phyloP scores from a whole-genome alignment of 2,888 invertebrate species.

The Argyresthia goedartella region DNA sequence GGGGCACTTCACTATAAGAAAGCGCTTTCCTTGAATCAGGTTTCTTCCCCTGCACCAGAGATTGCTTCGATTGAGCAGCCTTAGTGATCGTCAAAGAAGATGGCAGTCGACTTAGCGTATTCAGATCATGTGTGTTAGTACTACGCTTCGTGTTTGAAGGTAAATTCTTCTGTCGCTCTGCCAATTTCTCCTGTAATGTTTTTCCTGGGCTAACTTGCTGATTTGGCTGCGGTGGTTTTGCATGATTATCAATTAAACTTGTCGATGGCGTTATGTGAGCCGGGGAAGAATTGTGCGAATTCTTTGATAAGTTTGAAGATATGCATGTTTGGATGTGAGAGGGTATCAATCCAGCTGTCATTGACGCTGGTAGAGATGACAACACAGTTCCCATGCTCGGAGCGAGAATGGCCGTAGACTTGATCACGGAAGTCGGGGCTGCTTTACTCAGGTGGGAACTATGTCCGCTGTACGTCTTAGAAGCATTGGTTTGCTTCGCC shows the following conservation, averaged over 20 bases:
- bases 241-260: slow-evolving; percentile 32
- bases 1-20: slow-evolving; percentile 31
- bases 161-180: slow-evolving; percentile 72
- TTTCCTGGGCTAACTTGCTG: slow-evolving; percentile 70
- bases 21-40: slow-evolving; percentile 42
- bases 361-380: slow-evolving; percentile 42
- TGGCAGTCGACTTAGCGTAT: slow-evolving; percentile 55
- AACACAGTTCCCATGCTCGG: slow-evolving; percentile 55
- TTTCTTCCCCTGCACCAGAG: slow-evolving; percentile 26
- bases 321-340: neutral
- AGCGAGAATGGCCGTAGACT: slow-evolving; percentile 29
- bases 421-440: neutral
- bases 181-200: slow-evolving; percentile 77
- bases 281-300: slow-evolving; percentile 6
- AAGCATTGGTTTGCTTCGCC: neutral
- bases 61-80: slow-evolving; percentile 26
- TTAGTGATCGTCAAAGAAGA: slow-evolving; percentile 67
- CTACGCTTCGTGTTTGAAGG: slow-evolving; percentile 28
- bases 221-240: slow-evolving; percentile 48
- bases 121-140: slow-evolving; percentile 28
- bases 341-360: slow-evolving; percentile 33
- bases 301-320: neutral
- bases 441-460: neutral
- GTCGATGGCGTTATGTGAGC: slow-evolving; percentile 46
- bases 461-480: too few relatives aligned